Percentiles rank a stretch among this genome's conserved stretches.
Conservation (phyloP, 2,797 vertebrate genomes). For the Esox masquinongy region DNA sequence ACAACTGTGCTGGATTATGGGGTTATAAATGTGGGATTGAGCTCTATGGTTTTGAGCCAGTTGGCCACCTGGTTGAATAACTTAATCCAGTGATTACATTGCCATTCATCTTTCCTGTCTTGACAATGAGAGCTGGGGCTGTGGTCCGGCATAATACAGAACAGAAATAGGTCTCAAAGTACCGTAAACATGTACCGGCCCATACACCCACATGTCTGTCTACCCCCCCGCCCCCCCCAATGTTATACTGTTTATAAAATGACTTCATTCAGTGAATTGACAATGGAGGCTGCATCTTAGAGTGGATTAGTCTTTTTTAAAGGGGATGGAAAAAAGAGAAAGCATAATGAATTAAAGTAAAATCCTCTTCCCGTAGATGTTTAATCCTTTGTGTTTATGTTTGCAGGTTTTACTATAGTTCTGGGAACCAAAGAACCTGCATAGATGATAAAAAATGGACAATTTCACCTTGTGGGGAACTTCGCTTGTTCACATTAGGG, state of each 20-base stretch:
- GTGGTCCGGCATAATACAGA: background rate
- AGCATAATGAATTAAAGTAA: slow-evolving; percentile 53
- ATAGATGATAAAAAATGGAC: too few species aligned
- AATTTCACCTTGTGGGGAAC: too few species aligned
- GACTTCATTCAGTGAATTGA: slow-evolving; percentile 3
- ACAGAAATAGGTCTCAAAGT: slow-evolving; percentile 11
- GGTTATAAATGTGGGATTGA: slow-evolving; percentile 50
- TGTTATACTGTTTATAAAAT: background rate
- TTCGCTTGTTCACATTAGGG: too few species aligned
- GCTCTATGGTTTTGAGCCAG: slow-evolving; percentile 39
- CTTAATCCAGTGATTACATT: background rate
- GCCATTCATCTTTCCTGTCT: slow-evolving; percentile 28
- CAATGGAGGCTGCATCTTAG: slow-evolving; percentile 28
- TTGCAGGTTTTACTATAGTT: background rate
- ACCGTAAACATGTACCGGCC: background rate
- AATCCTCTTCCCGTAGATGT: slow-evolving; percentile 60
- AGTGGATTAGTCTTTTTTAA: slow-evolving; percentile 53
- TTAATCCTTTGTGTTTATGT: slow-evolving; percentile 56
- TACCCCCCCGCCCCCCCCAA: background rate
- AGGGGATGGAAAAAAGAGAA: slow-evolving; percentile 33
- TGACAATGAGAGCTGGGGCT: slow-evolving; percentile 25
- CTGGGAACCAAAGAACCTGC: too few species aligned
- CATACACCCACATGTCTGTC: background rate
- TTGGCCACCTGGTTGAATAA: slow-evolving; percentile 40
- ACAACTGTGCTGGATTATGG: slow-evolving; percentile 62